phyloP scores from a whole-genome alignment of 2,888 invertebrate species.

The Monopis laevigella region DNA sequence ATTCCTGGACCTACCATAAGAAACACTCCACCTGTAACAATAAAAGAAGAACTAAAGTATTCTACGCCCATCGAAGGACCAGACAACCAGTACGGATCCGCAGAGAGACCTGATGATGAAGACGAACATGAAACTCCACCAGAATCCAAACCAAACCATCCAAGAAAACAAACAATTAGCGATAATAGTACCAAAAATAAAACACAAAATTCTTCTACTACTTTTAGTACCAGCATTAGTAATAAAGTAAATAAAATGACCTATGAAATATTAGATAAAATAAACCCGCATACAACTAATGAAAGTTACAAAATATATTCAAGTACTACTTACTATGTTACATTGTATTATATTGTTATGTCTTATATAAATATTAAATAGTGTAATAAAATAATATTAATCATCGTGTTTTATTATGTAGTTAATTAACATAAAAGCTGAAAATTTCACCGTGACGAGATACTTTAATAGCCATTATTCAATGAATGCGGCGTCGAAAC shows the following conservation, averaged over 20 bases:
- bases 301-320: constrained; percentile 2
- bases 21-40: constrained; percentile 58
- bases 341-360: no score
- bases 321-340: no score
- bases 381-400: no score
- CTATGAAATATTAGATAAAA: constrained; percentile 29
- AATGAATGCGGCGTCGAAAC: constrained; percentile 1
- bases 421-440: no score
- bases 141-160: constrained; percentile 27
- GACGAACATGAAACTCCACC: constrained; percentile 44
- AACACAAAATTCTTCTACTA: constrained; percentile 27
- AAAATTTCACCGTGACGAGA: no score
- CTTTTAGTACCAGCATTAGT: constrained; percentile 31
- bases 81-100: constrained; percentile 76
- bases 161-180: constrained; percentile 22
- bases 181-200: constrained; percentile 35
- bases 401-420: no score
- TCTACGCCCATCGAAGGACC: constrained; percentile 59
- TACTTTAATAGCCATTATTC: constrained; percentile 6
- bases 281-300: constrained; percentile 6
- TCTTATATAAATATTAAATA: no score
- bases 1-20: constrained; percentile 76
- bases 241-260: constrained; percentile 53
- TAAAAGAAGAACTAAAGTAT: constrained; percentile 66
- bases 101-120: constrained; percentile 75